phyloP scores from a whole-genome alignment of 2,888 invertebrate genomes.

The Athrips mouffetella region DNA sequence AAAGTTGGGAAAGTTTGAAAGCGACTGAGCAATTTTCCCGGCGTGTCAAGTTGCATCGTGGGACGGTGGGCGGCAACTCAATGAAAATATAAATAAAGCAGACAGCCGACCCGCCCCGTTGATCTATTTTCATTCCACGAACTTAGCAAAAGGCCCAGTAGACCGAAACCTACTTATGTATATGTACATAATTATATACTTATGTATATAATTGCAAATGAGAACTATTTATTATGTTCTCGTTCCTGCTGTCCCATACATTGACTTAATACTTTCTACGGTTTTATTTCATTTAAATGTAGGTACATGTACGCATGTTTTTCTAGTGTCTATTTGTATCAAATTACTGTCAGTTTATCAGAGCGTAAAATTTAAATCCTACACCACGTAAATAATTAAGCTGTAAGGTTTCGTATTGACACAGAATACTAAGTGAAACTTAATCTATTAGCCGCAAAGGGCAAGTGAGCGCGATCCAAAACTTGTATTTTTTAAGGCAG shows the following conservation, averaged over 20 bases:
- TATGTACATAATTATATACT: too few species aligned
- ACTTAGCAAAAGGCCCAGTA: background rate
- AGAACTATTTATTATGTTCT: too few species aligned
- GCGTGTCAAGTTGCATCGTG: slow-evolving; percentile 28
- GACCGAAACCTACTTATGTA: too few species aligned
- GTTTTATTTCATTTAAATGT: too few species aligned
- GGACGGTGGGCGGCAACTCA: slow-evolving; percentile 37
- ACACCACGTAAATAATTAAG: slow-evolving; percentile 9
- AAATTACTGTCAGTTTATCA: background rate
- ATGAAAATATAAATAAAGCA: slow-evolving; percentile 61
- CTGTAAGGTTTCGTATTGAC: slow-evolving; percentile 22
- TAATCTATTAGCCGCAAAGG: slow-evolving; percentile 17
- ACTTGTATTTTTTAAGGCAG: background rate
- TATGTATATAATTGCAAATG: background rate
- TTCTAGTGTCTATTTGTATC: too few species aligned
- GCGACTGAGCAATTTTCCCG: slow-evolving; percentile 15
- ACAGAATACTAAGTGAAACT: slow-evolving; percentile 23
- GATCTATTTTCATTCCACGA: slow-evolving; percentile 49
- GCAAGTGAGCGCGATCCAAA: slow-evolving; percentile 7
- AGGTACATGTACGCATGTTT: too few species aligned
- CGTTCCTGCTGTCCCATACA: too few species aligned
- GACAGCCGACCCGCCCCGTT: slow-evolving; percentile 47
- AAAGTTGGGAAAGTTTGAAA: slow-evolving; percentile 12
- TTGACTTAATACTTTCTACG: too few species aligned
- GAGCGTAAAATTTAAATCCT: slow-evolving; percentile 4